phyloP scores from a whole-genome alignment of 2,113 vertebrate species.

The Lampris incognitus region DNA sequence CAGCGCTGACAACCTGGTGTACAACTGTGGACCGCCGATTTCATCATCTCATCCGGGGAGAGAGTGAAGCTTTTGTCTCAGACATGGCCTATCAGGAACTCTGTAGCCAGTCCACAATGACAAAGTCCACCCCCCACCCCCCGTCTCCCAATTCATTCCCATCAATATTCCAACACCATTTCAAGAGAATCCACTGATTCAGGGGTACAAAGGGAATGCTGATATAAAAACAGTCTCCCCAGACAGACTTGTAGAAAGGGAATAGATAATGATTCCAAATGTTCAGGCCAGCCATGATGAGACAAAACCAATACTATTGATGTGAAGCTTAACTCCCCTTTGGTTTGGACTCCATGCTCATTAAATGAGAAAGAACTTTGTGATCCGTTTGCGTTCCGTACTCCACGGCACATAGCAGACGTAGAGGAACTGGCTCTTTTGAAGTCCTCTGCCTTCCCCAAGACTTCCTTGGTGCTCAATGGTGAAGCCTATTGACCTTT shows the following conservation, averaged over 20 bases:
- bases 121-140: background rate
- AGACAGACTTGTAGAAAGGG: slow-evolving; percentile 6
- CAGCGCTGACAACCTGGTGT: slow-evolving; percentile 15
- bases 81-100: too few species aligned
- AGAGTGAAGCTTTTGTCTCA: background rate
- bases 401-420: background rate
- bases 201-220: background rate
- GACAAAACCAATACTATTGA: slow-evolving; percentile 8
- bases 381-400: background rate
- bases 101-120: too few species aligned
- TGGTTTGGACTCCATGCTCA: background rate
- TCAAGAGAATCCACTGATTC: slow-evolving; percentile 3
- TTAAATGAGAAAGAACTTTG: background rate
- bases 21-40: slow-evolving; percentile 26
- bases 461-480: slow-evolving; percentile 32
- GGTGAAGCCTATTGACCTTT: slow-evolving; percentile 35
- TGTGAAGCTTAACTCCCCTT: background rate
- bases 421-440: background rate
- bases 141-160: background rate
- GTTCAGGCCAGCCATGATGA: slow-evolving; percentile 15
- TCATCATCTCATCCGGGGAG: slow-evolving; percentile 15
- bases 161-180: slow-evolving; percentile 35
- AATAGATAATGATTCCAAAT: slow-evolving; percentile 17
- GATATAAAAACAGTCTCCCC: background rate
- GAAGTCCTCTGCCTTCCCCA: background rate